Base-by-base conservation (phyloP, 2,113 vertebrate species). In the Neopipo cinnamomea region DNA sequence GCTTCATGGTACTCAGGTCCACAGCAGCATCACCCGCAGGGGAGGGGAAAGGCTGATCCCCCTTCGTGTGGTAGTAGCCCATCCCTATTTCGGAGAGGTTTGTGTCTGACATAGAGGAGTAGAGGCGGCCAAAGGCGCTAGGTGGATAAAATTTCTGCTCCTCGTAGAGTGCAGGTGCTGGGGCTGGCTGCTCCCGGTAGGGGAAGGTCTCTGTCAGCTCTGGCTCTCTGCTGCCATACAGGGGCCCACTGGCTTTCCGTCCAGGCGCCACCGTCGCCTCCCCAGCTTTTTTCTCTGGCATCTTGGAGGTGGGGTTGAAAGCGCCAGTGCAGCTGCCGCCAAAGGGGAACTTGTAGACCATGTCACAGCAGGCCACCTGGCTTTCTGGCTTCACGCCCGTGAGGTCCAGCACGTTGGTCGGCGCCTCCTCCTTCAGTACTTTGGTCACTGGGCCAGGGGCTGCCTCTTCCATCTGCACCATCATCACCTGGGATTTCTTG, bases 281-380 rank as follows among this genome's bases (percentile, higher is more conserved):
- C 35, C 92, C 97, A 0, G 95, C 89, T 49, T 95, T 98, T 97
- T 98, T 98, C 91, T 99, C 99, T 27, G 98, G 96, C 35, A 97
- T 97, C 28, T 98, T 98, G 52, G 98, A 98, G 65, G 98, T 97
- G 39, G 99, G 98, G 89, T 98, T 98, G 91, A 99, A 99, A 81
- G 99, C 94, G 1, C 99, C 99, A 0, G 99, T 97, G 97, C 99
- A 99, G 94, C 98, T 99, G 85, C 99, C 96, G 59, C 98, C 98
- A 20, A 99, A 99, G 78, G 99, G 99, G 85, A 99, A 98, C 97
- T 99, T 99, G 96, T 99, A 99, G 95, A 99, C 99, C 95, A 99
- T 98, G 72, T 99, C 99, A 56, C 99, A 99, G 97, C 99, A 99
- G 25, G 98, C 99, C 68, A 99, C 98, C 89, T 99, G 99, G 96